A percentile compares a stretch with the other conserved stretches of the same genome.
Evolutionary conservation across 2,797 vertebrate species (phyloP).

Genomic region (Hydrocynus forskahlii): DNA sequence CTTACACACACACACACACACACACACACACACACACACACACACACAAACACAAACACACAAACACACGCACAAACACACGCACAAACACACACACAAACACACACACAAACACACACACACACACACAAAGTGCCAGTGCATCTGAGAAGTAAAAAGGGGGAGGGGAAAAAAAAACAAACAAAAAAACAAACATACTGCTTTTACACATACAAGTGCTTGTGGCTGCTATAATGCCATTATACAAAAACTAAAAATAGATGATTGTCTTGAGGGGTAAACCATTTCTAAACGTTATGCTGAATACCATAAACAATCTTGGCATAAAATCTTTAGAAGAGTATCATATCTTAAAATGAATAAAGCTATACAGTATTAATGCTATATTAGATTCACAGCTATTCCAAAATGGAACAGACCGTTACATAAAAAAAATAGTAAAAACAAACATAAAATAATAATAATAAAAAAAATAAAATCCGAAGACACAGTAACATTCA

Average conservation of each 20-base stretch:
- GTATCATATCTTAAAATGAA: slow-evolving; percentile 8
- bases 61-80: slow-evolving; percentile 36
- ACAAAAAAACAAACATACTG: neutral
- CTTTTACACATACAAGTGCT: slow-evolving; percentile 54
- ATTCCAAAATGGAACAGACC: slow-evolving; percentile 3
- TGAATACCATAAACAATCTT: slow-evolving; percentile 15
- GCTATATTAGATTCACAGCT: slow-evolving; percentile 2
- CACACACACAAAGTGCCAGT: slow-evolving; percentile 74
- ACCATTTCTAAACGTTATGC: neutral
- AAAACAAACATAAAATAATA: slow-evolving; percentile 18
- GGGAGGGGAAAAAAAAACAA: too few relatives aligned
- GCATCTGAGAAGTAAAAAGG: slow-evolving; percentile 59
- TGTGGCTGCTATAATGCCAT: slow-evolving; percentile 32
- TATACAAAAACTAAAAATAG: slow-evolving; percentile 30
- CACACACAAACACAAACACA: slow-evolving; percentile 59
- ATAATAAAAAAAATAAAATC: neutral
- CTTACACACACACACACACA: slow-evolving; percentile 23
- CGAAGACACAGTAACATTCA: neutral
- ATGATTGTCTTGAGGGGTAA: slow-evolving; percentile 2
- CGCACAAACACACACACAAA: slow-evolving; percentile 42
- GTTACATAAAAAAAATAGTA: slow-evolving; percentile 16
- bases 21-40: slow-evolving; percentile 40
- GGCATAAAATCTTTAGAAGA: neutral
- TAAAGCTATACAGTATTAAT: neutral
- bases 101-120: slow-evolving; percentile 52